phyloP scores from a whole-genome alignment of 2,888 invertebrate species.

The Pteria penguin region DNA sequence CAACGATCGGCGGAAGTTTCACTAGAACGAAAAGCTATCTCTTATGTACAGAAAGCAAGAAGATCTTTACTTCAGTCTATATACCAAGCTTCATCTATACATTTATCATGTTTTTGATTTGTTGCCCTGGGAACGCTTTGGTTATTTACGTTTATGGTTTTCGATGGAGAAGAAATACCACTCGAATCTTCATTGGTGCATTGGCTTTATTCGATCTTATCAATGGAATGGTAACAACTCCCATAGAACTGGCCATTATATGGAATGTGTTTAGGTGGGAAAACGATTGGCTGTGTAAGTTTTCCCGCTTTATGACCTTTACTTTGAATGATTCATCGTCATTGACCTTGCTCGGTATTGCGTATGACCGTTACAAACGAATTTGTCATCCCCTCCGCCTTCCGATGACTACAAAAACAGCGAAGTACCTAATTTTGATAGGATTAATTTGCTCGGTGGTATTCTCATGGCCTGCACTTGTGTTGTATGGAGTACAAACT shows the following conservation, averaged over 20 bases:
- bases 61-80: background rate
- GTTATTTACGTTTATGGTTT: slow-evolving; percentile 32
- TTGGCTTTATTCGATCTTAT: slow-evolving; percentile 25
- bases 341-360: slow-evolving; percentile 22
- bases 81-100: slow-evolving; percentile 21
- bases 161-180: slow-evolving; percentile 29
- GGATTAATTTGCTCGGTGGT: background rate
- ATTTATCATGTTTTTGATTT: slow-evolving; percentile 21
- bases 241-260: slow-evolving; percentile 23
- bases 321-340: slow-evolving; percentile 29
- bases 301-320: slow-evolving; percentile 31
- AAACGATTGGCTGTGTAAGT: slow-evolving; percentile 27
- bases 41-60: too few species aligned
- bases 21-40: too few species aligned
- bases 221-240: slow-evolving; percentile 24
- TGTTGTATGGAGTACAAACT: slow-evolving; percentile 33
- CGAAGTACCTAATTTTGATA: slow-evolving; percentile 1
- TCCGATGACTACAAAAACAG: background rate
- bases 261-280: slow-evolving; percentile 14
- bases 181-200: slow-evolving; percentile 27
- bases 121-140: slow-evolving; percentile 22
- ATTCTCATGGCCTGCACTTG: slow-evolving; percentile 4
- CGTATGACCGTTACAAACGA: slow-evolving; percentile 25
- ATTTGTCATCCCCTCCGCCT: slow-evolving; percentile 20
- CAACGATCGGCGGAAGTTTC: too few species aligned